Evolutionary conservation across 2,113 vertebrate species (phyloP), one percentile per base, ranked within the genome.

Genomic region (Istiophorus platypterus): DNA sequence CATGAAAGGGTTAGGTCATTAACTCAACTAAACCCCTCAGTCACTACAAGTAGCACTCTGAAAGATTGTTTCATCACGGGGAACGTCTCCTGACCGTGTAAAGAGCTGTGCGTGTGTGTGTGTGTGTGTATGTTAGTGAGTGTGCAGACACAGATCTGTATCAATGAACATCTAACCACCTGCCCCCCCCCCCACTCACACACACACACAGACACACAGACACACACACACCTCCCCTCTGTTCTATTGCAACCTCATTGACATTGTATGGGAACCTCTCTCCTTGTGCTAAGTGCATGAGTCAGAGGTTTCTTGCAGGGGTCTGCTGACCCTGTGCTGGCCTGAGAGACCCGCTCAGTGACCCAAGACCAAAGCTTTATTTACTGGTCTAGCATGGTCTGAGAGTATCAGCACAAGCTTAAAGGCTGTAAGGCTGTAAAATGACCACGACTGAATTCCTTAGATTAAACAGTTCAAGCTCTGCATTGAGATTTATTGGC

Each of bases 341-440:
- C 67, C 65, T 22, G 41, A 68, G 56, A 77, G 67, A 67, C 47
- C 34, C 20, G 31, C 69, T 86, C 71, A 27, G 22, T 84, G 88
- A 91, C 87, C 91, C 85, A 34, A 31, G 76, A 74, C 72, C 14
- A 87, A 69, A 64, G 42, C 49, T 74, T 87, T 76, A 65, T 82
- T 88, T 75, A 72, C 72, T 61, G 39, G 47, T 47, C 24, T 78
- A 54, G 24, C 76, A 78, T 72, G 57, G 39, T 77, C 75, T 78
- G 72, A 54, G 49, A 22, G 74, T 26, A 41, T 62, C 59, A 39
- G 47, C 45, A 76, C 58, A 74, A 54, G 54, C 26, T 80, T 85
- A 71, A 83, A 63, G n/a, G n/a, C n/a, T n/a, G n/a, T n/a, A 34
- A 61, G 41, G 58, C 79, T 76, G 31, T 77, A 47, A 67, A 90